phyloP scores from a whole-genome alignment of 1,140 invertebrate genomes.

The Mamestra configurata region DNA sequence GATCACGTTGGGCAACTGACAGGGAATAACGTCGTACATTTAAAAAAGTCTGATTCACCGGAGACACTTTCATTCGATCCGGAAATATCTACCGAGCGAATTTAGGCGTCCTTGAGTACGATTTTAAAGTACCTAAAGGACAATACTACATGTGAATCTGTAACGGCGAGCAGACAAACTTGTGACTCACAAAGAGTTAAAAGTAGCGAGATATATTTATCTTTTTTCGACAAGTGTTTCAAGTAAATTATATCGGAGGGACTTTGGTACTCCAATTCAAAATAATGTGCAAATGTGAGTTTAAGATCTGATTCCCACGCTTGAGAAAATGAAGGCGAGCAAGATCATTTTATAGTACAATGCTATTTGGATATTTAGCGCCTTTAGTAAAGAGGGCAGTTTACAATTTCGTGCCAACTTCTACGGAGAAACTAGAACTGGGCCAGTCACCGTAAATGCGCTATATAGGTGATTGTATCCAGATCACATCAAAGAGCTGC shows the following conservation, averaged over 20 bases:
- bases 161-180: constrained; percentile 63
- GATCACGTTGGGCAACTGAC: constrained; percentile 74
- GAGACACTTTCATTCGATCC: constrained; percentile 80
- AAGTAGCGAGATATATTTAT: constrained; percentile 53
- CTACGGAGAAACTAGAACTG: constrained; percentile 80
- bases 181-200: constrained; percentile 65
- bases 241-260: constrained; percentile 43
- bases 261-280: background rate
- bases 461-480: constrained; percentile 81
- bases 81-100: constrained; percentile 81
- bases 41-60: constrained; percentile 83
- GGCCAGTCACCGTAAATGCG: constrained; percentile 80
- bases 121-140: constrained; percentile 81
- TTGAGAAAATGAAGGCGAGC: constrained; percentile 33
- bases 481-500: constrained; percentile 83
- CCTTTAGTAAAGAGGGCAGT: constrained; percentile 85
- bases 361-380: constrained; percentile 68
- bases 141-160: constrained; percentile 71
- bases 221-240: constrained; percentile 51
- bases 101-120: constrained; percentile 84
- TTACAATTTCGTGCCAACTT: constrained; percentile 87
- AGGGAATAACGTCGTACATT: constrained; percentile 77
- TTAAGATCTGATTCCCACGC: background rate
- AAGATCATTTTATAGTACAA: constrained; percentile 45
- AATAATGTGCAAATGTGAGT: background rate